Evolutionary conservation across 1,140 invertebrate genomes (phyloP), one percentile per base, ranked within the genome.

Genomic region (Caenorhabditis briggsae): DNA sequence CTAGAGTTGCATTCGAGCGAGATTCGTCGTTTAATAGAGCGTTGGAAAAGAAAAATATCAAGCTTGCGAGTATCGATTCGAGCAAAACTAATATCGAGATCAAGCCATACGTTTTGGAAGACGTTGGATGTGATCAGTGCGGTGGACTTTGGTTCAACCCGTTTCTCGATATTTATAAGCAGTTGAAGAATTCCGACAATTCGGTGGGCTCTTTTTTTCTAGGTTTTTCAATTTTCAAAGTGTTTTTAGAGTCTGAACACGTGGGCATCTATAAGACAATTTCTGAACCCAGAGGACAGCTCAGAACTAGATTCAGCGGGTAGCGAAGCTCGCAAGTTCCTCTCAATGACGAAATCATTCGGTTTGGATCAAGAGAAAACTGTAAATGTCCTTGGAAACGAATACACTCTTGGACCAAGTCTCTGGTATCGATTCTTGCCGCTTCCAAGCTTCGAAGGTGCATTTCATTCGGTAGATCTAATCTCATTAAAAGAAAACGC

Each of bases 31-130:
- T 78, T 23, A 20, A 20, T 53, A 23, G 18, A 12, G 70, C 70
- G 8, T 14, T 78, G 46, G 46, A 78, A 46, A 78, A 50, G 46
- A 78, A 78, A 23, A 23, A 2, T 50, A 46, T 78, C n/a, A 78
- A 78, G 14, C 50, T 78, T 50, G 46, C 50, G 11, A 78, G 50
- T 50, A 78, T 78, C 33, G 70, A 78, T 78, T 78, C 70, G 5
- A 78, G 70, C n/a, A 78, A 78, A 14, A 78, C 46, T 33, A 33
- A 33, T 33, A 33, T 78, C 18, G 70, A 78, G 12, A 78, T 78
- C 70, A 78, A 78, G 46, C 70, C 70, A 6, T 78, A 78, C n/a
- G 46, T 78, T 5, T 23, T 78, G 46, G 70, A 78, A 78, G 70
- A 78, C 14, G 46, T 78, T 43, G 70, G 70, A 23, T 78, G 70